Conservation (phyloP, 1,140 invertebrate genomes). For the Gonatopus flavifemur region DNA sequence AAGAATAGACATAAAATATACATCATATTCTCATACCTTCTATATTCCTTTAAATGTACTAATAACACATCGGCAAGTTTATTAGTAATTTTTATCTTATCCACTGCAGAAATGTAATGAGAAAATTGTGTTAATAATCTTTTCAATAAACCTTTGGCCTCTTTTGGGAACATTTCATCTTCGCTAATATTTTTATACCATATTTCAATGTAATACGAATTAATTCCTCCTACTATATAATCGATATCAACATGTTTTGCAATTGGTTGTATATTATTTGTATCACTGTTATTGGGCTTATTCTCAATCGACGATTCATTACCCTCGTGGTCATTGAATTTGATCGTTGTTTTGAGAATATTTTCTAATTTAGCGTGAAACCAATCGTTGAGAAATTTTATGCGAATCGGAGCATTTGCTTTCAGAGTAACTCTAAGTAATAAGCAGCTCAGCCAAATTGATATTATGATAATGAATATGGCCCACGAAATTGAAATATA, state of each 20-base stretch:
- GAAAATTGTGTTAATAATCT: constrained; percentile 35
- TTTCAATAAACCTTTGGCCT: constrained; percentile 34
- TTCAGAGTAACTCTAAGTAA: constrained; percentile 41
- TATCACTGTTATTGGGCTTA: constrained; percentile 9
- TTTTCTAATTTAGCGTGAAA: constrained; percentile 20
- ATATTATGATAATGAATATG: constrained; percentile 35
- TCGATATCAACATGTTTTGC: no score
- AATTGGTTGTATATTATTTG: no score
- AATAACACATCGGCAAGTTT: constrained; percentile 45
- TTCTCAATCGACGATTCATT: constrained; percentile 1
- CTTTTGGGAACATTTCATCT: constrained; percentile 39
- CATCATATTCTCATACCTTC: constrained; percentile 29
- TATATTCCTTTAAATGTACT: constrained; percentile 51
- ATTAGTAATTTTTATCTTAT: constrained; percentile 42
- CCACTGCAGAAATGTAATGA: constrained; percentile 29
- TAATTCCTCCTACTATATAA: constrained; percentile 36
- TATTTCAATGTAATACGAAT: constrained; percentile 33
- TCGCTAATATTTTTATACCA: constrained; percentile 49
- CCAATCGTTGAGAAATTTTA: constrained; percentile 34
- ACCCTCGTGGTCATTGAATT: constrained; percentile 2
- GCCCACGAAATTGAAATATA: constrained; percentile 46
- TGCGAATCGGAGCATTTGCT: constrained; percentile 33
- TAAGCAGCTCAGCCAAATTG: constrained; percentile 45
- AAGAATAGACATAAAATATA: no score
- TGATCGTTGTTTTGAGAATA: constrained; percentile 4